Evolutionary conservation across 2,888 invertebrate species (phyloP).

Genomic region (Sarcophaga caerulescens): DNA sequence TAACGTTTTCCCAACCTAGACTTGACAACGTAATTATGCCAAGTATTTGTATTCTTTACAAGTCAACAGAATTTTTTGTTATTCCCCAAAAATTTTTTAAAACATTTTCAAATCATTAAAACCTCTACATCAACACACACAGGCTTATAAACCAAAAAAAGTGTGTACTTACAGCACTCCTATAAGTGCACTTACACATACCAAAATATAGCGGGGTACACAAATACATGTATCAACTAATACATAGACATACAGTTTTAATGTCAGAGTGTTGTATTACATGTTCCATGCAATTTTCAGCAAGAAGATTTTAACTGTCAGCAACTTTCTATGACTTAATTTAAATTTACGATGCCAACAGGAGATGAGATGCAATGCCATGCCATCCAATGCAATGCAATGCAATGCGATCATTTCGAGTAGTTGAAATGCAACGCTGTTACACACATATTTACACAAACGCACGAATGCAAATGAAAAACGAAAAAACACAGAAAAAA

Average conservation of each 20-base stretch:
- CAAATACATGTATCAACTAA: neutral
- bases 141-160: neutral
- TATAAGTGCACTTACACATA: neutral
- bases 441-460: slow-evolving; percentile 42
- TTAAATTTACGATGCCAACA: slow-evolving; percentile 68
- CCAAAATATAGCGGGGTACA: neutral
- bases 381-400: neutral
- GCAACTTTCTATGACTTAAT: slow-evolving; percentile 68
- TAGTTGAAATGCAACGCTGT: slow-evolving; percentile 29
- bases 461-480: slow-evolving; percentile 50
- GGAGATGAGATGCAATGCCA: slow-evolving; percentile 59
- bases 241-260: neutral
- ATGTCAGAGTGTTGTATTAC: slow-evolving; percentile 51
- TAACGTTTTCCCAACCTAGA: no score
- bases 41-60: no score
- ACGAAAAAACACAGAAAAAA: slow-evolving; percentile 23
- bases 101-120: neutral
- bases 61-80: neutral
- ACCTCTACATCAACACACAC: neutral
- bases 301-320: slow-evolving; percentile 66
- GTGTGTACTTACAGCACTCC: neutral
- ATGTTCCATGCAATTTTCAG: slow-evolving; percentile 62
- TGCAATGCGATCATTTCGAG: neutral
- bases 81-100: no score
- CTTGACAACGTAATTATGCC: no score